Conservation (phyloP, 2,797 vertebrate genomes). For the Vespertilio murinus region DNA sequence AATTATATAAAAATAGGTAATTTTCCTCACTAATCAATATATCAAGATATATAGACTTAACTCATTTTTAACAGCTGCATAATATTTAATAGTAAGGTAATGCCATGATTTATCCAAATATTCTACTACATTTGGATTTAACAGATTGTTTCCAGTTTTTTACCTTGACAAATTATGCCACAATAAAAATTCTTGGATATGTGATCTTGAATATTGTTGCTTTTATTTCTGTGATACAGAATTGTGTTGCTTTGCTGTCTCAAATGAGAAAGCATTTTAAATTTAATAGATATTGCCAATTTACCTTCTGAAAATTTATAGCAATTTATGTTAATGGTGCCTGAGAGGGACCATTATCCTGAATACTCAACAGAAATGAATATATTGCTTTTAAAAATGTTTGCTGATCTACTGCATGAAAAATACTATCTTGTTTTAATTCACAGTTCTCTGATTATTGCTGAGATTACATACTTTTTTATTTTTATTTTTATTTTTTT, state of each 20-base stretch:
- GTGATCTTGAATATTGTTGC: neutral
- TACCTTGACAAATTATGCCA: neutral
- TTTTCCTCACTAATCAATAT: neutral
- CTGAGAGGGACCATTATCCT: neutral
- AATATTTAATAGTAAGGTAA: neutral
- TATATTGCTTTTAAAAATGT: slow-evolving; percentile 31
- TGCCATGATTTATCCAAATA: slow-evolving; percentile 25
- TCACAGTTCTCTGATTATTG: slow-evolving; percentile 2
- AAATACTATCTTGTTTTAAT: slow-evolving; percentile 9
- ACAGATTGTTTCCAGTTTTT: slow-evolving; percentile 27
- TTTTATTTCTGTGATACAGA: neutral
- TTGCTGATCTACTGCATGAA: slow-evolving; percentile 7
- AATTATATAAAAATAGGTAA: slow-evolving; percentile 14
- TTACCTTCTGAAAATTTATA: slow-evolving; percentile 30
- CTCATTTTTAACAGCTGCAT: neutral
- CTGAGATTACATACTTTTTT: neutral
- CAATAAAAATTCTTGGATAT: slow-evolving; percentile 17
- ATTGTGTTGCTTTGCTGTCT: slow-evolving; percentile 28
- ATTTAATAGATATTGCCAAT: neutral
- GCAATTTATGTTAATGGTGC: slow-evolving; percentile 26
- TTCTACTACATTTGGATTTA: neutral
- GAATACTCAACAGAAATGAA: slow-evolving; percentile 6
- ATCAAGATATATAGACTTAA: neutral
- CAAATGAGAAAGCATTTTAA: slow-evolving; percentile 12
- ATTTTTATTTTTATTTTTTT: too few species aligned